Base-by-base conservation (phyloP, 1,140 invertebrate genomes). In the Tribolium castaneum region DNA sequence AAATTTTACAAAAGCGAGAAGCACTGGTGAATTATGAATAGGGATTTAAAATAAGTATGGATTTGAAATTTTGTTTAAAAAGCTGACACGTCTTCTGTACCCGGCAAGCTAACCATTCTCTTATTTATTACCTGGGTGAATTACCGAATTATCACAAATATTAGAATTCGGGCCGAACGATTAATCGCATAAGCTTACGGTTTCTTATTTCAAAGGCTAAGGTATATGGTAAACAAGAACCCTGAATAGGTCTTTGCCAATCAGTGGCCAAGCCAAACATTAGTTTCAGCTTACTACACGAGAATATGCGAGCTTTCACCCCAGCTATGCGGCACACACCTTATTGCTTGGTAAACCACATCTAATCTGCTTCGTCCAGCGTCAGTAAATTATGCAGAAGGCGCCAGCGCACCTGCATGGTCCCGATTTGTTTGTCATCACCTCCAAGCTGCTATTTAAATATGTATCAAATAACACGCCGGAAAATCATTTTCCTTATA, bases 341-440 rank as follows among this genome's bases (percentile, higher is more conserved):
- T 77, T 77, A 73, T 78, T 78, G 76, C 76, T 73, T 72, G 70
- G 70, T 73, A 78, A 72, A 78, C 76, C 70, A 50, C 70, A 78
- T 62, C 34, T 78, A 78, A 78, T 78, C 76, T 78, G 76, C 70
- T 62, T 25, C 52, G 76, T 78, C 76, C 76, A 78, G 76, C 34
- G 9, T 54, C 35, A 25, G 76, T 78, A 78, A 78, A 78, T 78
- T 73, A 78, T 78, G 71, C 10, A 72, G 70, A 72, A 12, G 59
- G 59, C 25, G 59, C 30, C 30, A 22, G 59, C 59, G 30, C 59
- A 66, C 59, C 59, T 66, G 59, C 59, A 66, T 66, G 13, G 7
- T n/a, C 22, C 9, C 54, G 54, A 59, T 59, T 59, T 59, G 16
- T 59, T 59, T 30, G 16, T 22, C 54, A 59, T 59, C 16, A 59